These are phyloP conservation scores for Hippocampus barbouri DNA, from an alignment of 2,113 vertebrate genomes.

Conservation along the genomic window DNA sequence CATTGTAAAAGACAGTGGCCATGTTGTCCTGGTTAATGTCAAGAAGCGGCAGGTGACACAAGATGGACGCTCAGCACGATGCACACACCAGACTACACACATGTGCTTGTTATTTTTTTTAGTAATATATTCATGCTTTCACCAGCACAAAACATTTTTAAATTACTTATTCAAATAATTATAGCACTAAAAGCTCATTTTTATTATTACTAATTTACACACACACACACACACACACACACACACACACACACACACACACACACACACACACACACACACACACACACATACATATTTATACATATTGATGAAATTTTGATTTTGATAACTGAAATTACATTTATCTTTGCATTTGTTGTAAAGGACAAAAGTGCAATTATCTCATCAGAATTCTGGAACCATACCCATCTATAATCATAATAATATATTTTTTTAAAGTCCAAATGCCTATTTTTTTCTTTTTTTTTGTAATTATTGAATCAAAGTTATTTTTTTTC, in stretches of 20 bases:
- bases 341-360: too few species aligned
- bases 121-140: background rate
- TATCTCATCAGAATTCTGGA: background rate
- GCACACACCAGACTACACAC: background rate
- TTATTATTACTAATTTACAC: too few species aligned
- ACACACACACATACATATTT: too few species aligned
- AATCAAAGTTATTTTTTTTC: background rate
- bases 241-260: too few species aligned
- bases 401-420: background rate
- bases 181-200: background rate
- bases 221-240: too few species aligned
- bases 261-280: too few species aligned
- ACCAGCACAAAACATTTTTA: background rate
- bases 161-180: background rate
- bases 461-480: background rate
- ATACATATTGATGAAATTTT: background rate
- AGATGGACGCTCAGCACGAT: background rate
- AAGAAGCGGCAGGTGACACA: background rate
- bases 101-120: background rate
- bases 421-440: too few species aligned
- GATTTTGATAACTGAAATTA: background rate
- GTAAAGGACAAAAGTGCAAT: too few species aligned
- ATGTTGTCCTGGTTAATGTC: slow-evolving; percentile 3
- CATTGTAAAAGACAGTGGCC: background rate
- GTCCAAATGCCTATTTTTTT: background rate